Evolutionary conservation across 2,113 vertebrate species (phyloP), one percentile per base, ranked within the genome.

Genomic region (Perccottus glenii): DNA sequence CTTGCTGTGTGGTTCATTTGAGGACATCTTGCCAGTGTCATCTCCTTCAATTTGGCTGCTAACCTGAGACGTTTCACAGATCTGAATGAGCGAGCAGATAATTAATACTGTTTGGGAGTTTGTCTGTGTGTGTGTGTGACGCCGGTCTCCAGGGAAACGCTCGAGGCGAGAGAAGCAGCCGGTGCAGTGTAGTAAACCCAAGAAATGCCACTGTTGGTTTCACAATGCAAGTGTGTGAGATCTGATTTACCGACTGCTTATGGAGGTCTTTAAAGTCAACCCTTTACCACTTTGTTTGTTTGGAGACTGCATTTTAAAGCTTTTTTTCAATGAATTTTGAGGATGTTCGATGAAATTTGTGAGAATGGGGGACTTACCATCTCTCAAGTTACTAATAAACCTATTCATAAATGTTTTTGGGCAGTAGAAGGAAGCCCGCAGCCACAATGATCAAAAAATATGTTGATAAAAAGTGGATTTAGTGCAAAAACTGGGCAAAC

Each of bases 21-120:
- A 52, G 50, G 50, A 52, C 50, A 33, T 11, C 44, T 11, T 12
- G 44, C 12, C 50, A 11, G 27, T 32, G 19, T 19, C 15, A 32
- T 52, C 50, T 33, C 11, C 19, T 11, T 52, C 19, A 19, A 3
- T 33, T 33, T 52, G 50, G 50, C 50, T 33, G 50, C 27, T 11
- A 52, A 52, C 9, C 4, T 12, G 50, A 4, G 50, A 12, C 11
- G 50, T 27, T 52, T 27, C 19, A 10, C 27, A 52, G 50, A 52
- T 52, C 10, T 33, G 50, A 50, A 50, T 50, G 48, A 52, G 27
- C 50, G 50, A 52, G 50, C 27, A 12, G 50, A 52, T 52, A 52
- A 52, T 52, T 52, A 52, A 52, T 33, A 19, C 19, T 52, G 50
- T 52, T 52, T 52, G 50, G 5, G 50, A 52, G 50, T 33, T 33